phyloP scores from a whole-genome alignment of 2,888 invertebrate genomes.

The Galeopsomyia nigrocyanea region DNA sequence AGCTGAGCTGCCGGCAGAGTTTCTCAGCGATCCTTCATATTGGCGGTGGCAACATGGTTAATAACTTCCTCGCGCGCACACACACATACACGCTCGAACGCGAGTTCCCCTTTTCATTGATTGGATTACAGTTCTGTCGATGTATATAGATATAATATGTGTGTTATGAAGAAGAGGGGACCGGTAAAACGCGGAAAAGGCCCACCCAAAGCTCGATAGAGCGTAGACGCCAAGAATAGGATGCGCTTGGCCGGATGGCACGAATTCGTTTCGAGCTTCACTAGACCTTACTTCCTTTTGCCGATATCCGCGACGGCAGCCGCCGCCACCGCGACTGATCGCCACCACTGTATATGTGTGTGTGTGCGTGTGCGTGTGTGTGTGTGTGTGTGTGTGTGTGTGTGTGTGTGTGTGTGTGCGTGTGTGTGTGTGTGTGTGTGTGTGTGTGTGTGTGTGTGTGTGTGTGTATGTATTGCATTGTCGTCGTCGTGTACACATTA shows the following conservation, averaged over 20 bases:
- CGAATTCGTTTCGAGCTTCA: constrained; percentile 58
- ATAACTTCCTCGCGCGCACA: constrained; percentile 38
- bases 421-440: no score
- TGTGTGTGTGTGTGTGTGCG: no score
- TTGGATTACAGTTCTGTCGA: neutral
- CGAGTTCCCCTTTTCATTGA: constrained; percentile 15
- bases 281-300: constrained; percentile 56
- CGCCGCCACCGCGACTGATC: neutral
- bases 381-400: no score
- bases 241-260: constrained; percentile 55
- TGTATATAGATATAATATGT: neutral
- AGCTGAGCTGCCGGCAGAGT: no score
- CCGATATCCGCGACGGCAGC: neutral
- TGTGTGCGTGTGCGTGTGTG: no score
- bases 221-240: constrained; percentile 52
- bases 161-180: constrained; percentile 18
- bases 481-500: neutral
- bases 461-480: neutral
- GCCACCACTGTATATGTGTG: neutral
- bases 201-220: constrained; percentile 62
- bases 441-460: no score
- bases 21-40: no score
- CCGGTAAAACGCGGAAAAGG: constrained; percentile 55
- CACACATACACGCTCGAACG: constrained; percentile 34
- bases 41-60: constrained; percentile 17